Percentiles rank a stretch among this genome's conserved stretches.
Conservation (phyloP, 1,140 invertebrate species). For the Drosophila malerkotliana region DNA sequence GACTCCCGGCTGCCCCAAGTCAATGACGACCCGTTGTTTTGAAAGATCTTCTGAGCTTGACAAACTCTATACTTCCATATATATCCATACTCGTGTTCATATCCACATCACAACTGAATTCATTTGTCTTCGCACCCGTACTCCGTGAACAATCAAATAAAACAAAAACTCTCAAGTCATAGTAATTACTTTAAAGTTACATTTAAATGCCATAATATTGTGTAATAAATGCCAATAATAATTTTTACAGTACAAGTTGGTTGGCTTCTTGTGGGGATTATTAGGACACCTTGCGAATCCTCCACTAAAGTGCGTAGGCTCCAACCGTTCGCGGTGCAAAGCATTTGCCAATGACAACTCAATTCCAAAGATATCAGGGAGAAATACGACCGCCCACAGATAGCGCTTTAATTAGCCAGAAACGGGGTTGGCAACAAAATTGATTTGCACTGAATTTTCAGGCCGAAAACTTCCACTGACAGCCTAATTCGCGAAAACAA, state of each 20-base stretch:
- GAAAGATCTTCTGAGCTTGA: slow-evolving; percentile 31
- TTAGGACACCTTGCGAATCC: too few relatives aligned
- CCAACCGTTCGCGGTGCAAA: background rate
- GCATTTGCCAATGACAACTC: slow-evolving; percentile 19
- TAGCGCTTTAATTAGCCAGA: slow-evolving; percentile 21
- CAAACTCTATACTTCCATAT: slow-evolving; percentile 30
- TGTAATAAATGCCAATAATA: slow-evolving; percentile 65
- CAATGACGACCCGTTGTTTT: slow-evolving; percentile 48
- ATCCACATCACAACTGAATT: slow-evolving; percentile 17
- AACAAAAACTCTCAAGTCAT: slow-evolving; percentile 74
- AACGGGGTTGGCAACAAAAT: slow-evolving; percentile 11
- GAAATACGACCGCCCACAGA: slow-evolving; percentile 12
- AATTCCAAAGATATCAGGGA: slow-evolving; percentile 20
- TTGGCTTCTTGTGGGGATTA: too few relatives aligned
- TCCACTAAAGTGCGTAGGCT: too few relatives aligned
- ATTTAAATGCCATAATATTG: slow-evolving; percentile 70
- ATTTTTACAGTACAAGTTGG: slow-evolving; percentile 64
- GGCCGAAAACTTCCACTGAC: slow-evolving; percentile 24
- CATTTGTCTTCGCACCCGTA: slow-evolving; percentile 43
- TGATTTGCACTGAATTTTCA: slow-evolving; percentile 47
- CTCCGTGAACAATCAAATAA: slow-evolving; percentile 32
- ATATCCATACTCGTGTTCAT: slow-evolving; percentile 20
- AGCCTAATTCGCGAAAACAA: slow-evolving; percentile 12
- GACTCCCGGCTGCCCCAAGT: slow-evolving; percentile 2
- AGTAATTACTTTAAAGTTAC: slow-evolving; percentile 78